phyloP scores from a whole-genome alignment of 2,888 invertebrate genomes.

The Acleris literana region DNA sequence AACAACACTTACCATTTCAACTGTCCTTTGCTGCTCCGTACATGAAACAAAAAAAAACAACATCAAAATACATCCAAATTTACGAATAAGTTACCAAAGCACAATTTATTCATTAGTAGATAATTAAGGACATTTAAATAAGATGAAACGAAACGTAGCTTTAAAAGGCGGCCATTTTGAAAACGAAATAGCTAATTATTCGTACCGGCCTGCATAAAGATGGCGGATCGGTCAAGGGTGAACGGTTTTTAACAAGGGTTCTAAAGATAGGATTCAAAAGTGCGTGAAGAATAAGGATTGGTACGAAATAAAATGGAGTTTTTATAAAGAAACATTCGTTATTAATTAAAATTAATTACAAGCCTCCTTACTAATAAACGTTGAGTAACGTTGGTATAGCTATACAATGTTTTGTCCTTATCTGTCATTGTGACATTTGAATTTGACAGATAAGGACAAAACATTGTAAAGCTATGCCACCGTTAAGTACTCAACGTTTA shows the following conservation, averaged over 20 bases:
- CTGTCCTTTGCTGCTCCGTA: conserved; percentile 60
- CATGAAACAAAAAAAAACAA: conserved; percentile 64
- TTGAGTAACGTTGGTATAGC: no score
- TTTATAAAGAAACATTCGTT: no score
- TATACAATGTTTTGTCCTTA: no score
- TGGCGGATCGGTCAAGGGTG: background rate
- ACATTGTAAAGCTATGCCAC: no score
- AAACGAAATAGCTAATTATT: conserved; percentile 26
- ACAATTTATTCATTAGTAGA: conserved; percentile 26
- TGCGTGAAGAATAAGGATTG: no score
- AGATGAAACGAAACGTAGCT: conserved; percentile 23
- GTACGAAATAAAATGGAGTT: no score
- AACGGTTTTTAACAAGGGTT: background rate
- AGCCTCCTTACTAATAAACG: no score
- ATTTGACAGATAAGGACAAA: no score
- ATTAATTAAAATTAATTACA: no score
- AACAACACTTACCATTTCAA: conserved; percentile 72
- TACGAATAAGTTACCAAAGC: conserved; percentile 12
- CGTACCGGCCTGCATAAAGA: conserved; percentile 1
- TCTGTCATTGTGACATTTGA: no score
- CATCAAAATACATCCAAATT: conserved; percentile 4
- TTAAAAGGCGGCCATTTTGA: conserved; percentile 12
- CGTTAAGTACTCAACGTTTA: no score
- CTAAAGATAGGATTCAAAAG: background rate
- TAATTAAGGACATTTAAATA: conserved; percentile 28